Conservation (phyloP, 1,140 invertebrate genomes). For the Maconellicoccus hirsutus region DNA sequence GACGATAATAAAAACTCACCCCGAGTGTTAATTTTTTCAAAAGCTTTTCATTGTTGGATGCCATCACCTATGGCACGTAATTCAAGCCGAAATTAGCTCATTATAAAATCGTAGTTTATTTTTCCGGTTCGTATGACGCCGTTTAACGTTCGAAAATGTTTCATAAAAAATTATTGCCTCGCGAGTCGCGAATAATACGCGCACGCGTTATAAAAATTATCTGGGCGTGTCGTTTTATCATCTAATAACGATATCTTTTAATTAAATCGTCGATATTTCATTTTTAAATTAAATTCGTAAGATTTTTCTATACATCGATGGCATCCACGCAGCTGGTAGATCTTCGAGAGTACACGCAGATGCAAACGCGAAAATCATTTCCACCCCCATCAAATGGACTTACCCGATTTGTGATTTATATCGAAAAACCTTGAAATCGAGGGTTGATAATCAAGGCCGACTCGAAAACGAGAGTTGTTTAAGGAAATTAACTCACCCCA, state of each 20-base stretch:
- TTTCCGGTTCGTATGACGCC: neutral
- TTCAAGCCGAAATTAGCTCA: neutral
- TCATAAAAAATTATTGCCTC: neutral
- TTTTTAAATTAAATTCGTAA: too few species aligned
- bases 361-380: too few species aligned
- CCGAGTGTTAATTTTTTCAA: neutral
- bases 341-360: too few species aligned
- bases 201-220: neutral
- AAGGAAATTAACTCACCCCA: conserved; percentile 1
- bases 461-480: conserved; percentile 12
- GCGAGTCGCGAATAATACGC: neutral
- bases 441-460: neutral
- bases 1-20: too few species aligned
- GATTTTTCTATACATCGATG: too few species aligned
- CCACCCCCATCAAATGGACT: too few species aligned
- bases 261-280: neutral
- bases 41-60: neutral
- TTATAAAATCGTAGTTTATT: neutral
- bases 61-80: neutral
- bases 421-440: too few species aligned
- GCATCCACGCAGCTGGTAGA: too few species aligned
- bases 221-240: neutral
- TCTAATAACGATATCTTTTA: neutral
- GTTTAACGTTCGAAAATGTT: neutral
- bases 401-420: too few species aligned